Base-by-base conservation (phyloP, 2,113 vertebrate genomes). In the Campylomormyrus numenius region DNA sequence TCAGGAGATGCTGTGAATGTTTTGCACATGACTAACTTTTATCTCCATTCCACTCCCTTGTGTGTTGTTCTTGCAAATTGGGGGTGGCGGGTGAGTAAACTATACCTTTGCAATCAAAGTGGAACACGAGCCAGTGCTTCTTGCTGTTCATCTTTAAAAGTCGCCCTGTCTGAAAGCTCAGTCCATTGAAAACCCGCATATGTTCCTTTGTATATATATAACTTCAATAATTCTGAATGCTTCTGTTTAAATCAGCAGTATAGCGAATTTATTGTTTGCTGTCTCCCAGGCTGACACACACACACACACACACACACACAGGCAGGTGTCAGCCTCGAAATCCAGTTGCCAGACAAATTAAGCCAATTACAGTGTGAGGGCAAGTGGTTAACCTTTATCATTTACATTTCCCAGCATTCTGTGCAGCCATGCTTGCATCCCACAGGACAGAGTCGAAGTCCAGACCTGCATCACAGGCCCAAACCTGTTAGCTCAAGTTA, bases 291-390 rank as follows among this genome's bases (percentile, higher is more conserved):
- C 35, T 19, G 35, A 77, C 2, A 46, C 17, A 77, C 70, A 77
- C 10, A 86, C 46, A 46, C 80, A 46, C 42, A 27, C 24, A 48
- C 39, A 27, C 46, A 53, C 88, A 77, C 88, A 89, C 49, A 91
- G 91, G 35, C 92, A 93, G 94, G 94, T 96, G 96, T 95, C 95
- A 94, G 95, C 96, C 95, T 96, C 95, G 96, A 98, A 98, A 98
- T 98, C 97, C 96, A 97, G 97, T 97, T 97, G 97, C 96, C 96
- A 97, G 97, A 98, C 97, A 97, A 98, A 97, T 97, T 98, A 98
- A 99, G 97, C 97, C 97, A 98, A 99, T 98, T 98, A 98, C 97
- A 97, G 96, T 96, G 93, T 91, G 95, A 96, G 97, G 97, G 97
- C 96, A 96, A 95, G 95, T 93, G 94, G 95, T 95, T 96, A 96